Percentiles rank a stretch among this genome's conserved stretches.
These are phyloP conservation scores for Sclerodermus sp. DNA, from an alignment of 2,888 invertebrate species.

Conservation along the genomic window DNA sequence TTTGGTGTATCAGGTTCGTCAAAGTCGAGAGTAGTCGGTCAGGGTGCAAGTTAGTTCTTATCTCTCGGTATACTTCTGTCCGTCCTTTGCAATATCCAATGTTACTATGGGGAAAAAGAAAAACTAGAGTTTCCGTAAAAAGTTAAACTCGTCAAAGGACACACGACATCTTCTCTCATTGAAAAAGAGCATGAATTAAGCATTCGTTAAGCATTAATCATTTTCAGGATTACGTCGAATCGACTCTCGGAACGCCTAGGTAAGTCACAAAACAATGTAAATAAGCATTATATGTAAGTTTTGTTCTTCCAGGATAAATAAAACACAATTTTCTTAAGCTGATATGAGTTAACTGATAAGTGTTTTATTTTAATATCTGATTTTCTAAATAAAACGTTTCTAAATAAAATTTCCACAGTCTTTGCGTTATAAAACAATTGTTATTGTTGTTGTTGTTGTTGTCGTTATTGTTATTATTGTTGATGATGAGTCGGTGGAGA, in stretches of 20 bases:
- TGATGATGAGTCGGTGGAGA: conserved; percentile 20
- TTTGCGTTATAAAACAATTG: conserved; percentile 44
- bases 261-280: conserved; percentile 12
- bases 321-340: background rate
- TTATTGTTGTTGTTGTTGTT: no score
- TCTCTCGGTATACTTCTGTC: no score
- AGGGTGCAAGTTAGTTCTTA: no score
- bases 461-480: no score
- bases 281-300: conserved; percentile 14
- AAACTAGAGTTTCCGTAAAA: no score
- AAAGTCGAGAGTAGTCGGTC: no score
- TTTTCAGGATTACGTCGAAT: background rate
- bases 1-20: no score
- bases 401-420: conserved; percentile 46
- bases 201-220: background rate
- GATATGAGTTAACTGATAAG: conserved; percentile 1
- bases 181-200: no score
- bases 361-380: background rate
- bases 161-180: no score
- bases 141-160: no score
- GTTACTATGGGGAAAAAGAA: no score
- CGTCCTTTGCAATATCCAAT: no score
- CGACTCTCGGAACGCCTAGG: conserved; percentile 5
- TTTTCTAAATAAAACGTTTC: conserved; percentile 7
- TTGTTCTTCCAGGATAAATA: conserved; percentile 23